A percentile compares a stretch with the other conserved stretches of the same genome.
These are phyloP conservation scores for Rhagium mordax DNA, from an alignment of 2,888 invertebrate genomes.

Conservation along the genomic window DNA sequence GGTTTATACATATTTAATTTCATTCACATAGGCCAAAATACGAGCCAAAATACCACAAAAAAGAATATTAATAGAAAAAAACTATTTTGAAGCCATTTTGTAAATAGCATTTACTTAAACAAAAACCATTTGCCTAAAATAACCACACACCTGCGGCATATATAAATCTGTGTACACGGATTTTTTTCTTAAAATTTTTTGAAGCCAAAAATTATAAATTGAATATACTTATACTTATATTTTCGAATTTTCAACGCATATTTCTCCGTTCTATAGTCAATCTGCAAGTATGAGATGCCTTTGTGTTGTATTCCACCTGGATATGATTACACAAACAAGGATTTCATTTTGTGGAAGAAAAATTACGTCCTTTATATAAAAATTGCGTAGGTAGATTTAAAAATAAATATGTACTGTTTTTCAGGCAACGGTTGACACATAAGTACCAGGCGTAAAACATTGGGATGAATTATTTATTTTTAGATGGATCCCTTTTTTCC, in stretches of 20 bases:
- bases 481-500: not conserved
- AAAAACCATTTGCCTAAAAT: no score
- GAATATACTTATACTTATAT: no score
- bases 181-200: no score
- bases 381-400: constrained; percentile 4
- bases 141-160: no score
- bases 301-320: not conserved
- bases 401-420: constrained; percentile 19
- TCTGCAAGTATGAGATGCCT: not conserved
- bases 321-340: constrained; percentile 8
- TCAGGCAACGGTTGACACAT: not conserved
- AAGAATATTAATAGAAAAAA: no score
- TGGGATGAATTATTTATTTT: not conserved
- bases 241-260: not conserved
- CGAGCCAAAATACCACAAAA: no score
- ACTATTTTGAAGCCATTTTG: no score
- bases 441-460: not conserved
- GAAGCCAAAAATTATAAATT: no score
- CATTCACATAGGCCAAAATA: not conserved
- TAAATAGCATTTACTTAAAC: no score
- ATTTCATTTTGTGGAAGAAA: constrained; percentile 8
- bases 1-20: not conserved
- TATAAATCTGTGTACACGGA: no score
- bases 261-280: not conserved
- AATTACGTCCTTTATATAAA: constrained; percentile 9